Evolutionary conservation across 2,797 vertebrate species (phyloP), one percentile per base, ranked within the genome.

Genomic region (Malacoctenus gilli): DNA sequence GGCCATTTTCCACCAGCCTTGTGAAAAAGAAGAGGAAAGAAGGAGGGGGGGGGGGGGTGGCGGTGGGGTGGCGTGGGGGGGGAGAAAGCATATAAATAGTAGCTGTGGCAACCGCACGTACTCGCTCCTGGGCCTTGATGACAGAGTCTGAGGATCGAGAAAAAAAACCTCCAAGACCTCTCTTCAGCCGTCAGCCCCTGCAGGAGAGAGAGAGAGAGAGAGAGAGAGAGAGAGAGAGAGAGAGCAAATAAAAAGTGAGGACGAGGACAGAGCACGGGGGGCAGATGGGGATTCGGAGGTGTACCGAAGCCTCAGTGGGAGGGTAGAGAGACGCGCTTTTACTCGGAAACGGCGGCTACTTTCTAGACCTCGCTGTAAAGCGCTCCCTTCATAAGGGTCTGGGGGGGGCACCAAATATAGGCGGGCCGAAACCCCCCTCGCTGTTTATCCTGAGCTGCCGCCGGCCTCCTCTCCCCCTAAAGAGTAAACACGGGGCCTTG

Each of bases 111-210:
- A 89, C 90, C 71, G 80, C 86, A 75, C 85, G 57, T 75, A 71
- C 79, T 86, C 83, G 75, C 59, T 85, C 87, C 89, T 22, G 88
- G 86, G 85, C 89, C 76, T 85, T 73, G 82, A 85, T 68, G 35
- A 59, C 85, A 72, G 85, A 79, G 89, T n/a, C n/a, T 84, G 88
- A 91, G 89, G 89, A 74, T 86, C 87, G 71, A 63, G 78, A 75
- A 32, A 32, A 32, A 32, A 32, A 32, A 32, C 8, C 10, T 11
- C 30, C 25, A 82, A 90, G 87, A 87, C 77, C 86, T 82, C 86
- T 79, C 82, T 89, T 87, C 76, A 59, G 63, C 87, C 87, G 86
- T 91, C 90, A 82, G 91, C 89, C 75, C 89, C 91, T 94, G 47
- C 14, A 31, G 20, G 7, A 8, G 22, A 60, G 6, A 41, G 20